Evolutionary conservation across 92 coral and sea anemone genomes (phyloP).

Genomic region (Actinostola sp.): DNA sequence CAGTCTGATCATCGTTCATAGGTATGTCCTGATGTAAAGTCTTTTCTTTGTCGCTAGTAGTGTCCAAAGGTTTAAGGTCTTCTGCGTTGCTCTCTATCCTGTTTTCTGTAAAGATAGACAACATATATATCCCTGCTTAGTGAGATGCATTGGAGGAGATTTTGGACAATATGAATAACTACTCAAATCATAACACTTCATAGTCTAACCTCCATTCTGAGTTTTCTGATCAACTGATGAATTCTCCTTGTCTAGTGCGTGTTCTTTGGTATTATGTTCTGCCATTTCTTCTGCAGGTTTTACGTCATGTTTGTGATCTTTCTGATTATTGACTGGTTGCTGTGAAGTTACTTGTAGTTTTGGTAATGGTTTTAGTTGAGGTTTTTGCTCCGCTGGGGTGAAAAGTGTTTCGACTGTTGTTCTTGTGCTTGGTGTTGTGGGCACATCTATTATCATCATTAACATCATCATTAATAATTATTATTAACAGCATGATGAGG

Average conservation of each 20-base stretch:
- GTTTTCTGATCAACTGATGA: constrained; percentile 16
- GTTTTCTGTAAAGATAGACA: constrained; percentile 13
- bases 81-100: constrained; percentile 7
- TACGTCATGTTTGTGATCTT: neutral
- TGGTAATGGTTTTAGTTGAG: neutral
- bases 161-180: no score
- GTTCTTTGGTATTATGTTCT: neutral
- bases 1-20: constrained; percentile 52
- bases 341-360: neutral
- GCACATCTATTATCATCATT: neutral
- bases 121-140: no score
- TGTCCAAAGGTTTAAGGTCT: constrained; percentile 5
- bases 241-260: constrained; percentile 19
- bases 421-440: neutral
- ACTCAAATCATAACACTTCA: no score
- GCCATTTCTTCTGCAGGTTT: neutral
- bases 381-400: constrained; percentile 16
- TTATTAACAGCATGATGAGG: neutral
- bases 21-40: constrained; percentile 37
- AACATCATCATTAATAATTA: neutral
- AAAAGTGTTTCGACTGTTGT: neutral
- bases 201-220: constrained; percentile 19
- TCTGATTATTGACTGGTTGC: neutral
- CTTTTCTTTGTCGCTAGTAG: constrained; percentile 5
- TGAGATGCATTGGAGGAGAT: neutral